Percentiles rank a stretch among this genome's conserved stretches.
phyloP scores from a whole-genome alignment of 2,797 vertebrate genomes.

The Fundulus diaphanus region DNA sequence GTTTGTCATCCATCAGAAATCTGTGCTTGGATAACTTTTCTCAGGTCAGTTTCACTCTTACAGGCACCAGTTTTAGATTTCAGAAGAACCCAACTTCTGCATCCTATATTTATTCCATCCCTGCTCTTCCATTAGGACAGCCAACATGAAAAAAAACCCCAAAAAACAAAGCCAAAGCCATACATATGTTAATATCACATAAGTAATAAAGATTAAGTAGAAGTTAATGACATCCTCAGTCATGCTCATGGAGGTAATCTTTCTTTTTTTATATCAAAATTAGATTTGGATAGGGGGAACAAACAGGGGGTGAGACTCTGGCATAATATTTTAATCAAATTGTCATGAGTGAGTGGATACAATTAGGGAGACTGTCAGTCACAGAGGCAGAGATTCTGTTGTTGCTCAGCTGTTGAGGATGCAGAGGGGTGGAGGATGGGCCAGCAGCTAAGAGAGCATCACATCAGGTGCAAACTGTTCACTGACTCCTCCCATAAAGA shows the following conservation, averaged over 20 bases:
- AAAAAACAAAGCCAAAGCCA: conserved; percentile 85
- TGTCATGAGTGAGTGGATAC: conserved; percentile 99
- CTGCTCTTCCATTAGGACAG: conserved; percentile 11
- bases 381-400: conserved; percentile 88
- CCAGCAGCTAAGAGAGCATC: conserved; percentile 45
- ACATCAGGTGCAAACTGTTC: conserved; percentile 58
- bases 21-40: background rate
- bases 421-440: conserved; percentile 52
- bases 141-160: conserved; percentile 39
- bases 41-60: background rate
- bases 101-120: no score
- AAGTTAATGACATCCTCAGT: conserved; percentile 97
- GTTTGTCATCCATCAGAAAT: background rate
- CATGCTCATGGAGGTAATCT: conserved; percentile 98
- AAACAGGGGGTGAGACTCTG: conserved; percentile 99
- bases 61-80: background rate
- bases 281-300: conserved; percentile 98
- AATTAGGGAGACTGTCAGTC: conserved; percentile 99
- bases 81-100: background rate
- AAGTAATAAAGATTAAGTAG: conserved; percentile 99
- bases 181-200: conserved; percentile 96
- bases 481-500: conserved; percentile 19
- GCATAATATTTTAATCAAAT: conserved; percentile 99
- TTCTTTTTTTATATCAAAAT: conserved; percentile 99
- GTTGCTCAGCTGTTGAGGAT: conserved; percentile 84